Percentiles rank a stretch among this genome's conserved stretches.
Conservation (phyloP, 2,888 invertebrate species). For the Melipona beecheii region DNA sequence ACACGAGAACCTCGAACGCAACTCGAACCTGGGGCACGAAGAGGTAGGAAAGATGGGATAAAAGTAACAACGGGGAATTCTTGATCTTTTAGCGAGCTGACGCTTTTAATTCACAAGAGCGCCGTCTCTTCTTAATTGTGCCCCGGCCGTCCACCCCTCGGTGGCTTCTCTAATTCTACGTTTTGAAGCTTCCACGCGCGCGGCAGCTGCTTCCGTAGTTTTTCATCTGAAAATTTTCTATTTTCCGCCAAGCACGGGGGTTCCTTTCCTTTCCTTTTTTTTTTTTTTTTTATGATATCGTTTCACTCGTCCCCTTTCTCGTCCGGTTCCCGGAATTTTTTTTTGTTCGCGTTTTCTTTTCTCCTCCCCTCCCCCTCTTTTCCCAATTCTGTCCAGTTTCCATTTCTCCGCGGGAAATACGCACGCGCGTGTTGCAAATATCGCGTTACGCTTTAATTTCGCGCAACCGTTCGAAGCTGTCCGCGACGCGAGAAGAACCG, state of each 20-base stretch:
- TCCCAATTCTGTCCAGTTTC: background rate
- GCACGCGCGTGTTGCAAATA: background rate
- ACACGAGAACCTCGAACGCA: conserved; percentile 48
- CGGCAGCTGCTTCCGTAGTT: conserved; percentile 37
- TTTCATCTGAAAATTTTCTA: conserved; percentile 48
- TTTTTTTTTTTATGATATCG: conserved; percentile 20
- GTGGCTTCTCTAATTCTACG: conserved; percentile 45
- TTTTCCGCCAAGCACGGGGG: conserved; percentile 25
- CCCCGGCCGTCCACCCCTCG: conserved; percentile 24
- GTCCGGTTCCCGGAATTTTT: too few relatives aligned
- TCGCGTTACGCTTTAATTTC: conserved; percentile 49
- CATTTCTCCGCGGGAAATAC: background rate
- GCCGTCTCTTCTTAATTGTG: conserved; percentile 75
- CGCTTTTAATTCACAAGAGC: conserved; percentile 76
- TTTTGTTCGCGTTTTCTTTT: too few relatives aligned
- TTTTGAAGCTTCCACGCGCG: conserved; percentile 34
- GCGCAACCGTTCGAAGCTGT: background rate
- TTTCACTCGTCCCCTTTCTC: background rate
- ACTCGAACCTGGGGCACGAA: background rate
- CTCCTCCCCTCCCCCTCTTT: too few relatives aligned
- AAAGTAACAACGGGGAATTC: conserved; percentile 66
- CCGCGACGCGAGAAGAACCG: background rate
- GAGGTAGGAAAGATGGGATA: background rate
- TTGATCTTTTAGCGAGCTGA: conserved; percentile 78
- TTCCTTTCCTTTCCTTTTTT: background rate